phyloP scores from a whole-genome alignment of 2,888 invertebrate genomes.

The Polydrusus tereticollis region DNA sequence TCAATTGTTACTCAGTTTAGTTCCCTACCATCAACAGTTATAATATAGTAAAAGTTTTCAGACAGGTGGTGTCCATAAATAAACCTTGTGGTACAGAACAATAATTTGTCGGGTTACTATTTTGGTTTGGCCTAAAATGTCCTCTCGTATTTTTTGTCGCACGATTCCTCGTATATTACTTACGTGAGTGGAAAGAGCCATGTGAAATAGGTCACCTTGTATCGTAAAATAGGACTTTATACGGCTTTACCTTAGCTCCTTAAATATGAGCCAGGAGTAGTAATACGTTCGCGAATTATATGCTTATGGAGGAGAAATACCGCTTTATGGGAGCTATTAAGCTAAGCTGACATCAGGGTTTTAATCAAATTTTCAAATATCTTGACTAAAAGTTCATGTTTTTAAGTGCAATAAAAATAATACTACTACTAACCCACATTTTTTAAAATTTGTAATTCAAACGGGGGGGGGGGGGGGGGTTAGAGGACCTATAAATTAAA shows the following conservation, averaged over 20 bases:
- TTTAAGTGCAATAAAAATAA: background rate
- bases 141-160: constrained; percentile 26
- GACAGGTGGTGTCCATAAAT: background rate
- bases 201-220: constrained; percentile 34
- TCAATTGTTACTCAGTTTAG: no score
- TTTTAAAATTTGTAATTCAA: no score
- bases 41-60: background rate
- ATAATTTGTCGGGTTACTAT: background rate
- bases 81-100: background rate
- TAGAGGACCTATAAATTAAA: no score
- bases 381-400: no score
- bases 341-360: background rate
- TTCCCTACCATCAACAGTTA: no score
- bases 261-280: constrained; percentile 8
- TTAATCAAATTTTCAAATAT: background rate
- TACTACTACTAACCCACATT: no score
- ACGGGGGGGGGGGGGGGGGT: no score
- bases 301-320: background rate
- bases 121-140: constrained; percentile 24
- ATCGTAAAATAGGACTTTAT: constrained; percentile 31
- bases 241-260: constrained; percentile 19
- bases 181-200: constrained; percentile 33
- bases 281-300: background rate
- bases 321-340: background rate
- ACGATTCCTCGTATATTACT: constrained; percentile 24